These are phyloP conservation scores for Melanostigma gelatinosum DNA, from an alignment of 2,113 vertebrate genomes.

Conservation along the genomic window DNA sequence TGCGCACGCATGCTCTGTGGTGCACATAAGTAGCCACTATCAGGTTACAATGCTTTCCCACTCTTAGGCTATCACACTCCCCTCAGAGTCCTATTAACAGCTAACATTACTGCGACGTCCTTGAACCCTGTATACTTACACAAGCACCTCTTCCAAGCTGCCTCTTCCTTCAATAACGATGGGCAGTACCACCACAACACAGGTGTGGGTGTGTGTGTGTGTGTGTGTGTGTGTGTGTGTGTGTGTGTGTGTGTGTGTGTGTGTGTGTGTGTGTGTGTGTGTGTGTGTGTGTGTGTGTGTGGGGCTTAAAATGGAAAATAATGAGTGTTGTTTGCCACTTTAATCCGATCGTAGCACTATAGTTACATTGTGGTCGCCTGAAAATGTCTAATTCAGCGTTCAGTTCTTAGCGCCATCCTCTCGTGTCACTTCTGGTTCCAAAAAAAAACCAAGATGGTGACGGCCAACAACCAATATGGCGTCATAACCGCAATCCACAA, in stretches of 20 bases:
- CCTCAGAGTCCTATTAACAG: conserved; percentile 69
- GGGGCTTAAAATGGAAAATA: not conserved
- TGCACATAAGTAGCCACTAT: conserved; percentile 40
- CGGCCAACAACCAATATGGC: no score
- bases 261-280: not conserved
- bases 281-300: not conserved
- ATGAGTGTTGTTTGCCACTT: conserved; percentile 32
- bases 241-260: not conserved
- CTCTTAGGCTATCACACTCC: conserved; percentile 33
- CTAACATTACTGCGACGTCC: conserved; percentile 74
- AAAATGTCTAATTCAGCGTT: no score
- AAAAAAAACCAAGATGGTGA: no score
- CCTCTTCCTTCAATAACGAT: conserved; percentile 61
- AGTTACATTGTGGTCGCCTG: not conserved
- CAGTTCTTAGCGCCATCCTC: no score
- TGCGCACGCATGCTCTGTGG: conserved; percentile 6
- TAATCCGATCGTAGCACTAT: conserved; percentile 7
- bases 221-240: not conserved
- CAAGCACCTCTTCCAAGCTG: no score
- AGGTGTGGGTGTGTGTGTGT: conserved; percentile 1
- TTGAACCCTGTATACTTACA: conserved; percentile 75
- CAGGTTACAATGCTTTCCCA: conserved; percentile 50
- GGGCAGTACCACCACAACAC: conserved; percentile 31
- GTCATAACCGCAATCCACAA: no score
- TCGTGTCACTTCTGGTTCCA: no score